Conservation (phyloP, 35 echinoderm and acorn worm genomes). For the Ophioderma brevispina region DNA sequence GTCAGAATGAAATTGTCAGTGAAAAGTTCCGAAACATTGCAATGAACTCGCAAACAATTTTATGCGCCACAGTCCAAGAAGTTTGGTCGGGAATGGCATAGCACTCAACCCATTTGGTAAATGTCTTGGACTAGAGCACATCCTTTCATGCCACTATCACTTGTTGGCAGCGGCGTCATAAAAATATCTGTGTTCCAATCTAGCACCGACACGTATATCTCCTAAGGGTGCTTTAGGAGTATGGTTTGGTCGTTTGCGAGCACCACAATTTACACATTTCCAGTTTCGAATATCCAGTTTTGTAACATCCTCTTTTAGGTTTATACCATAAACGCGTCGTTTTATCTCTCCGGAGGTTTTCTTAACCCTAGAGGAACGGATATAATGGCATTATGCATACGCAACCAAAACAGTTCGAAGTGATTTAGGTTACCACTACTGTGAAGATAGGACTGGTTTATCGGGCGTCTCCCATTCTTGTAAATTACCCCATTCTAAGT, state of each 20-base stretch:
- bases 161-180: conserved; percentile 49
- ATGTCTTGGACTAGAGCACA: conserved; percentile 46
- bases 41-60: no score
- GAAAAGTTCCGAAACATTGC: no score
- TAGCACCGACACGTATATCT: conserved; percentile 33
- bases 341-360: background rate
- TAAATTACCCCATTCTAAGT: background rate
- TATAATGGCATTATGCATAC: conserved; percentile 5
- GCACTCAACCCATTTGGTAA: conserved; percentile 70
- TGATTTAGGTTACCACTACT: background rate
- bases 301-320: conserved; percentile 10
- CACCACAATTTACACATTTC: conserved; percentile 23
- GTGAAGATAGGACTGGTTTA: background rate
- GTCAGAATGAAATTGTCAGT: no score
- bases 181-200: conserved; percentile 67
- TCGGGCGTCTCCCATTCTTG: conserved; percentile 18
- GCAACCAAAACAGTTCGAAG: background rate
- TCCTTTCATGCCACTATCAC: conserved; percentile 44
- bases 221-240: conserved; percentile 29
- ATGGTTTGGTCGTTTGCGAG: conserved; percentile 4
- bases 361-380: conserved; percentile 27
- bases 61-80: no score
- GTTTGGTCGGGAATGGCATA: no score
- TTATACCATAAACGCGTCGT: conserved; percentile 9
- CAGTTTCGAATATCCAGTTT: background rate